Base-by-base conservation (phyloP, 2,797 vertebrate species). In the Sternarchorhynchus goeldii region DNA sequence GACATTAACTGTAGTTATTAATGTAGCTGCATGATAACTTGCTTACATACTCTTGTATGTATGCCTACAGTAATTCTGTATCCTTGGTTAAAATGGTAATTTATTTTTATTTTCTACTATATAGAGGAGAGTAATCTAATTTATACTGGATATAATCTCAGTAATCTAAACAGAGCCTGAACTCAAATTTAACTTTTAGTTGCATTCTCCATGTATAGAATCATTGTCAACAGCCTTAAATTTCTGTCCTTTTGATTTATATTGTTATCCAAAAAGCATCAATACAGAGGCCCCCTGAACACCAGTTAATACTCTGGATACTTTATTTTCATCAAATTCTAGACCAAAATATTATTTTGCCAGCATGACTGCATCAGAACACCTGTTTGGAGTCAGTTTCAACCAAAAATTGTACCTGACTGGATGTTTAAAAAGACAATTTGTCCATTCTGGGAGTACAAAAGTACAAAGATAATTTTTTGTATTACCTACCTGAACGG, bases 251-350 rank as follows among this genome's bases (percentile, higher is more conserved):
- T 41, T 10, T 10, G 1, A 41, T 41, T 41, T 62, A 3, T 4
- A 62, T 41, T 66, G 10, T 45, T 7, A 45, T 25, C 25, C 39
- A 6, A 50, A 18, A 53, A 21, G 32, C 31, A 17, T 18, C 21
- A 50, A 60, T 32, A 68, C 17, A 39, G 29, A 68, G 66, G 21
- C 36, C 55, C 68, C 17, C 10, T 36, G 18, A 59, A 32, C 7
- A n/a, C 6, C 20, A 45, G 16, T 69, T 25, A 32, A n/a, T 63
- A 63, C 66, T 63, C 58, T 39, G 45, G 67, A 70, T 57, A 8
- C 2, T 72, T 78, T 57, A 41, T 78, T 72, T 64, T 55, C 2
- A 2, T 50, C 67, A 63, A 77, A 64, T 71, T 39, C 18, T 41
- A 62, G 29, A 69, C 36, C n/a, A 39, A 58, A 67, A 6, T 53